Evolutionary conservation across 2,888 invertebrate genomes (phyloP).

Genomic region (Zhuqinia jingwanae): DNA sequence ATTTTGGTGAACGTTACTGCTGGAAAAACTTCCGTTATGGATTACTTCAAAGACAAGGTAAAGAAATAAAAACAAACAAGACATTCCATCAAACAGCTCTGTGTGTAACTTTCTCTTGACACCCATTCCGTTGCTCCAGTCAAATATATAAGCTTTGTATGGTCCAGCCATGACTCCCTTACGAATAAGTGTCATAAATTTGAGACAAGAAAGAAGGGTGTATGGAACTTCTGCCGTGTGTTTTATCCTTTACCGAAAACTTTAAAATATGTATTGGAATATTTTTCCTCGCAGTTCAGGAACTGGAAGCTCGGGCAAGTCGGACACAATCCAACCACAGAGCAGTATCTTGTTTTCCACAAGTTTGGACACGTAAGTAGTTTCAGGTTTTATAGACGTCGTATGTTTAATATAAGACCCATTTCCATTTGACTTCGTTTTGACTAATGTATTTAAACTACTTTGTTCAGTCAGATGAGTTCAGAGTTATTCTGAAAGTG

Average conservation of each 20-base stretch:
- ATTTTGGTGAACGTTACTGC: constrained; percentile 93
- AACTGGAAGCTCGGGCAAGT: constrained; percentile 90
- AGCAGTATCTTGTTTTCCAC: constrained; percentile 93
- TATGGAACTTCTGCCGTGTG: background rate
- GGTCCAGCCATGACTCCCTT: too few relatives aligned
- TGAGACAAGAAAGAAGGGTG: constrained; percentile 8
- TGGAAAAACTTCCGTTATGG: constrained; percentile 91
- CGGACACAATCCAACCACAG: constrained; percentile 91
- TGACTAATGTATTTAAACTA: too few relatives aligned
- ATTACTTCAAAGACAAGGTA: constrained; percentile 91
- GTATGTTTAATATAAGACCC: background rate
- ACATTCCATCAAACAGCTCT: background rate
- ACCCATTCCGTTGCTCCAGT: too few relatives aligned
- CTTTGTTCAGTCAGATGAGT: too few relatives aligned
- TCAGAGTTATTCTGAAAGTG: too few relatives aligned
- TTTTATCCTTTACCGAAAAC: background rate
- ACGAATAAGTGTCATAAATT: constrained; percentile 31
- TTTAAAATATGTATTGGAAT: constrained; percentile 11
- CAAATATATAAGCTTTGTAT: too few relatives aligned
- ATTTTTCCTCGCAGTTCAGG: constrained; percentile 85
- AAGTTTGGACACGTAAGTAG: constrained; percentile 95
- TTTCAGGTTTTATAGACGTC: background rate
- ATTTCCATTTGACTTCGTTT: background rate
- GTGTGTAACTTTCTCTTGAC: constrained; percentile 10
- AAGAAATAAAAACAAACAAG: constrained; percentile 46